Conservation (phyloP, 2,888 invertebrate species). For the Serripes groenlandicus region DNA sequence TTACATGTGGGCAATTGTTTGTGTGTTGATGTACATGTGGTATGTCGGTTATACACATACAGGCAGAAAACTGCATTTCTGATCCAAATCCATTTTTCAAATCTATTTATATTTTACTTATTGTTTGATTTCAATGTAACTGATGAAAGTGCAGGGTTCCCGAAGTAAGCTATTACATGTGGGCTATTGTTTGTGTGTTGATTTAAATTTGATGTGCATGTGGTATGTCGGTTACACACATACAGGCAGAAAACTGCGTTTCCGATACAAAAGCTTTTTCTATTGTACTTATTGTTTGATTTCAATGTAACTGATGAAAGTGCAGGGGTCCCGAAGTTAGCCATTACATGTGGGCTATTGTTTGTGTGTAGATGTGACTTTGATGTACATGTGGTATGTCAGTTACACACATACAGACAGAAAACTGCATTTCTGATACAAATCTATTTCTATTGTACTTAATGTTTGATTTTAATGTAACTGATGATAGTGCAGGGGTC, state of each 20-base stretch:
- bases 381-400: too few relatives aligned
- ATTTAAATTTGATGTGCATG: slow-evolving; percentile 43
- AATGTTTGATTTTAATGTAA: too few relatives aligned
- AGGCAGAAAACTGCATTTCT: too few relatives aligned
- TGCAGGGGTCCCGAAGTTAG: slow-evolving; percentile 67
- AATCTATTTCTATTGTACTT: too few relatives aligned
- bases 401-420: too few relatives aligned
- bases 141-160: slow-evolving; percentile 63
- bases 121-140: slow-evolving; percentile 29
- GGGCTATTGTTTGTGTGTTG: slow-evolving; percentile 49
- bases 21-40: too few relatives aligned
- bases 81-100: too few relatives aligned
- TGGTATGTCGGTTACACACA: slow-evolving; percentile 31
- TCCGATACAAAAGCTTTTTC: not conserved
- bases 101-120: slow-evolving; percentile 51
- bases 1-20: slow-evolving; percentile 55
- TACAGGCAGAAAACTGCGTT: slow-evolving; percentile 47
- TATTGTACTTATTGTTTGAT: not conserved
- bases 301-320: slow-evolving; percentile 34
- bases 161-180: slow-evolving; percentile 59
- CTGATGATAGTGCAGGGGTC: slow-evolving; percentile 65
- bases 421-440: too few relatives aligned
- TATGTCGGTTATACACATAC: too few relatives aligned
- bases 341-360: slow-evolving; percentile 61
- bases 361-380: too few relatives aligned